Base-by-base conservation (phyloP, 1,140 invertebrate species). In the Rhopalosiphum maidis region DNA sequence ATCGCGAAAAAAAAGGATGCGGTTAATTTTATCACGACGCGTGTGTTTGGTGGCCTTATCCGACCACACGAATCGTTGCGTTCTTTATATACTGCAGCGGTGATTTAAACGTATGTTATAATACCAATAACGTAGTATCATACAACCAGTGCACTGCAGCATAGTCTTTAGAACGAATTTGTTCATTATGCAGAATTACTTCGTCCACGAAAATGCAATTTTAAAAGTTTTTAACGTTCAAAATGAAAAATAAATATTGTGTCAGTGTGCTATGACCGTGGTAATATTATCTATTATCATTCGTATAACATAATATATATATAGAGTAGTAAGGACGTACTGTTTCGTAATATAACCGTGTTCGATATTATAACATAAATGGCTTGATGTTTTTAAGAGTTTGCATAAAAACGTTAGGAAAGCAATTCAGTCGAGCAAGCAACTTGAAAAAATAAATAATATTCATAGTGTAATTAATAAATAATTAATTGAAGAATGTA, bases 1-100 rank as follows among this genome's bases (percentile, higher is more conserved):
- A 23, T 41, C 41, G 37, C 37, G 9, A 25, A 41, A 35, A 87
- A 48, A 8, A 87, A 87, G 23, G 43, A 25, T 87, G 43, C 43
- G 30, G 43, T 87, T 46, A 87, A 87, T 87, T 87, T 87, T 87
- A 51, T 87, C 86, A 30, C 30, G 15, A 37, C 30, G 46, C 86
- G 86, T 87, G 86, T 87, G 30, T 35, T 87, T 2, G 6, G 46
- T 87, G 86, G 86, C 86, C 86, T 87, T 87, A 87, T 37, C 18
- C 7, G 22, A n/a, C 30, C 46, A 87, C 86, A 48, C 86, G 86
- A 87, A 48, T 87, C 11, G 86, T n/a, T 77, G 30, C 30, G 60
- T 77, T 77, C 30, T 77, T 77, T 77, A n/a, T 77, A n/a, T n/a
- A n/a, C 60, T 77, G 30, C 30, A 77, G 30, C 60, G 21, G n/a